These are phyloP conservation scores for Zaprionus lineosus DNA, from an alignment of 2,888 invertebrate species.

Conservation along the genomic window DNA sequence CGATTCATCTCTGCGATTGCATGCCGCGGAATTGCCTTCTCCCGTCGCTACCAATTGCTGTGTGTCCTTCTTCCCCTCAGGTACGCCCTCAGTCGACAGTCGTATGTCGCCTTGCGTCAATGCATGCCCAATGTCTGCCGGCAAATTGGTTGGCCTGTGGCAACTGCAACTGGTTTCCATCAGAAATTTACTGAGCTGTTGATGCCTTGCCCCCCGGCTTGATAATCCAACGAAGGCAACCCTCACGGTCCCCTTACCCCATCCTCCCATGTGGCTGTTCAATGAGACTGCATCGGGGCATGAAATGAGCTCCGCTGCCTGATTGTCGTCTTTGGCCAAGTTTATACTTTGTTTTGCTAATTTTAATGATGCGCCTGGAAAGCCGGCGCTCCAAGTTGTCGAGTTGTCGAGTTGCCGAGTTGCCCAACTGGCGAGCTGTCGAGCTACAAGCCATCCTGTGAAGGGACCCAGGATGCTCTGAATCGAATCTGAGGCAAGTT, in stretches of 20 bases:
- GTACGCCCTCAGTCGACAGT: too few species aligned
- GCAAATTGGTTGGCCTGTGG: background rate
- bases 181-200: constrained; percentile 13
- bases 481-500: constrained; percentile 35
- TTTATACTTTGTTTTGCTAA: constrained; percentile 32
- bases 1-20: too few species aligned
- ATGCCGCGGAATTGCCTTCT: too few species aligned
- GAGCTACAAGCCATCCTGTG: background rate
- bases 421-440: background rate
- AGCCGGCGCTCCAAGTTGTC: too few species aligned
- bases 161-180: constrained; percentile 7
- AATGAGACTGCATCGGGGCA: constrained; percentile 21
- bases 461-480: background rate
- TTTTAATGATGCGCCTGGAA: constrained; percentile 56
- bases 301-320: constrained; percentile 41
- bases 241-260: too few species aligned
- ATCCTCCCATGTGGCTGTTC: too few species aligned
- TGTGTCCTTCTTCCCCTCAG: too few species aligned
- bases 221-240: too few species aligned
- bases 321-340: constrained; percentile 8
- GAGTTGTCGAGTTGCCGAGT: constrained; percentile 24
- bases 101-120: constrained; percentile 21
- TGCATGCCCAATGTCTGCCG: background rate
- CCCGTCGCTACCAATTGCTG: too few species aligned
- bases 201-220: constrained; percentile 13